Evolutionary conservation across 2,888 invertebrate species (phyloP), one percentile per base, ranked within the genome.

Genomic region (Drosophila emarginata): DNA sequence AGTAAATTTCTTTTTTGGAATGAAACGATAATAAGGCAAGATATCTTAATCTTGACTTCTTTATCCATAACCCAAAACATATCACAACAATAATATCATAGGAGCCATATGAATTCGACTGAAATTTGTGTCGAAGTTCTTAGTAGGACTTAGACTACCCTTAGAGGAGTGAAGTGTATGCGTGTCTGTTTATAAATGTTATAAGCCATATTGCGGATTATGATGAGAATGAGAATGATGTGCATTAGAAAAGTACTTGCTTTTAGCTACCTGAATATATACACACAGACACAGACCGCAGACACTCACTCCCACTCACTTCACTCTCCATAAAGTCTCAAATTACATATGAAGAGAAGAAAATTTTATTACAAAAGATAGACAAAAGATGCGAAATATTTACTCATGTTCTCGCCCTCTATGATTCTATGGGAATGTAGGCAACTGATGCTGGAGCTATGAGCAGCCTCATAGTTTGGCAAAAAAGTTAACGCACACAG

Each of bases 351-450:
- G 56, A 67, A 32, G 26, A 62, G 50, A 56, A 56, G 65, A 52
- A 70, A 65, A 79, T 83, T 86, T 78, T 84, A 85, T 84, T 84
- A 85, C 84, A 85, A 88, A 78, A 78, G 77, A 84, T 71, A 60
- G 64, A 58, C 76, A 82, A 82, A 87, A 82, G 88, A 82, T 82
- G 88, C 86, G 77, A 88, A 84, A 78, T 81, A 81, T 83, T 77
- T 83, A 66, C 67, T 74, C 59, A 64, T 52, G 73, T 60, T 26
- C 28, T 64, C 18, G 21, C 45, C 26, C 57, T 36, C 52, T 39
- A 59, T 57, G 69, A 62, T 12, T 54, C 58, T 64, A 60, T 71
- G 71, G 71, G 71, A 71, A 71, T 73, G 60, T 54, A 40, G 74
- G 77, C 67, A 76, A 67, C 64, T 72, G 45, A 26, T 45, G 56